Evolutionary conservation across 2,113 vertebrate species (phyloP), one percentile per base, ranked within the genome.

Genomic region (Calyptommatus sinebrachiatus): DNA sequence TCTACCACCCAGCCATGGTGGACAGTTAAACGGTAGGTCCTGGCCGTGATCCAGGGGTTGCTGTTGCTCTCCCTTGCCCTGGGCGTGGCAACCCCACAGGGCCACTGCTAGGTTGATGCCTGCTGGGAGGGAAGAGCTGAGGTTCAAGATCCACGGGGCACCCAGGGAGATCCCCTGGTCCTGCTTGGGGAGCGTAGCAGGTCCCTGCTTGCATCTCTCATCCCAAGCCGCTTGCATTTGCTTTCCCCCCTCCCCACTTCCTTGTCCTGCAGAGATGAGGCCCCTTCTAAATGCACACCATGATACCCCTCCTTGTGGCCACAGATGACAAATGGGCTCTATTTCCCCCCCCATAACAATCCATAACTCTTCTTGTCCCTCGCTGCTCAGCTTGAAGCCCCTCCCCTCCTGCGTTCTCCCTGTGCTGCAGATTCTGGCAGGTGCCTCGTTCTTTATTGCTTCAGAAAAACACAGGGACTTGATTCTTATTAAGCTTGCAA

Each of bases 401-500:
- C 8, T 14, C 60, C 60, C 65, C 69, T 79, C 61, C 28, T 88
- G 87, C 66, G 8, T 71, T 60, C 83, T 82, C 70, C 84, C 80
- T 7, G 18, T 86, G 84, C 71, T 84, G 83, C 77, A 83, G 72
- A 73, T 71, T 5, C 53, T 86, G 89, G 88, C 88, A 90, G 84
- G 85, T 80, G 85, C 89, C 86, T 91, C 91, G 89, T 91, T 91
- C 89, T 91, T 93, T 89, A 85, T 86, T 89, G 84, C 84, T 83
- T 89, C 89, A 80, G 91, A 92, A 91, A 63, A 93, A 92, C 77
- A 81, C 71, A 76, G 75, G 83, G 73, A 82, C 88, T 90, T 91
- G 90, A 86, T 93, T 92, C 89, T 88, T 91, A 89, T 90, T 90
- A 89, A 90, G 88, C 86, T 86, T 90, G 85, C 86, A 89, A 78